Evolutionary conservation across 2,888 invertebrate genomes (phyloP).

Genomic region (Gastracanthus pulcherrimus): DNA sequence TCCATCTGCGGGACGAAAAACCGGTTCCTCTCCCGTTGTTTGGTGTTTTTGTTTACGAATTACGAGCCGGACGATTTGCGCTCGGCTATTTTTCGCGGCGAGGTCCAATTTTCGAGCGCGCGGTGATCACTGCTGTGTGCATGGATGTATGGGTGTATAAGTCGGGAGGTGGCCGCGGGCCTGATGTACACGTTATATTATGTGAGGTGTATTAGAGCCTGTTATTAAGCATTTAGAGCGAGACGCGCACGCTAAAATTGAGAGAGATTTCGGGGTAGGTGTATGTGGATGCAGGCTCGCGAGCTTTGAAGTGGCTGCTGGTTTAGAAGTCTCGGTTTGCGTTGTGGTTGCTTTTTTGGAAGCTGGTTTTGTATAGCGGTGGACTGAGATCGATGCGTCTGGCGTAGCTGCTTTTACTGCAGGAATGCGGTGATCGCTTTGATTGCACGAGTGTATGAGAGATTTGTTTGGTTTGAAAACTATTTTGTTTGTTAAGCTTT

Average conservation of each 20-base stretch:
- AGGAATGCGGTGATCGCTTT: background rate
- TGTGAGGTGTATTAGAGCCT: background rate
- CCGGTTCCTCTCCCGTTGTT: constrained; percentile 29
- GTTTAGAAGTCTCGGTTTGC: background rate
- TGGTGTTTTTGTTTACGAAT: constrained; percentile 52
- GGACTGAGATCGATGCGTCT: constrained; percentile 7
- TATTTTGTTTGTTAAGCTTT: background rate
- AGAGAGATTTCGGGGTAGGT: background rate
- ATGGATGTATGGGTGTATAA: too few relatives aligned
- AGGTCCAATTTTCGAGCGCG: background rate
- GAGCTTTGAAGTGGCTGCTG: constrained; percentile 1
- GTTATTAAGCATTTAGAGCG: constrained; percentile 24
- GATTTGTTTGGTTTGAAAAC: background rate
- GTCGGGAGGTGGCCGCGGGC: background rate
- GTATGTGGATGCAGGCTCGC: background rate
- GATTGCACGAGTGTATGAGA: background rate
- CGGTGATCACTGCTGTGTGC: background rate
- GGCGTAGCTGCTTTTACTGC: background rate
- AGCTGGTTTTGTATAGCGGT: background rate
- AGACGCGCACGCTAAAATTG: background rate
- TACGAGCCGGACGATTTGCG: constrained; percentile 1
- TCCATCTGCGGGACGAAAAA: background rate
- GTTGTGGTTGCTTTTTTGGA: background rate
- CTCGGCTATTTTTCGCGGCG: background rate
- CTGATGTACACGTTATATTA: background rate